Conservation (phyloP, 2,113 vertebrate species). For the Turdus rufiventris region DNA sequence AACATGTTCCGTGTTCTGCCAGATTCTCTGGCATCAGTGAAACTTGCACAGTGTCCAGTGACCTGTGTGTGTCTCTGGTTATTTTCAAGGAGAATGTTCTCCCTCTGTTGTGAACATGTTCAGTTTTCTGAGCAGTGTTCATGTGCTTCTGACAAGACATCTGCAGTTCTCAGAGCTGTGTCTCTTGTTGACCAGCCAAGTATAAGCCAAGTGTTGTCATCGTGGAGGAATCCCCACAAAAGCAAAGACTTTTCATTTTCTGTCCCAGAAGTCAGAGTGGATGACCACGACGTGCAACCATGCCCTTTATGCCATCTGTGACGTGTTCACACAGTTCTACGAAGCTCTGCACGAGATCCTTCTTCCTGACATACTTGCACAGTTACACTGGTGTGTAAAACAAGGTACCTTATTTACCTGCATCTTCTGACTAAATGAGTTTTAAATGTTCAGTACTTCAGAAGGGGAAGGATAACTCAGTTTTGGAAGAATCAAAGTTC, state of each 20-base stretch:
- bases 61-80: not conserved
- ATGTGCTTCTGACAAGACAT: not conserved
- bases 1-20: rapidly evolving
- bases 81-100: not conserved
- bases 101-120: not conserved
- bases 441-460: not conserved
- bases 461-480: not conserved
- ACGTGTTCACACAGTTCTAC: conserved; percentile 96
- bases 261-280: conserved; percentile 92
- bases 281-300: conserved; percentile 99
- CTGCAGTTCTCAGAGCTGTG: not conserved
- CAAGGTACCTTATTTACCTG: conserved; percentile 81
- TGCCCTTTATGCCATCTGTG: conserved; percentile 94
- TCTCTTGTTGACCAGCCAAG: not conserved
- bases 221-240: not conserved
- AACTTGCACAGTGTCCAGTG: not conserved
- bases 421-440: not conserved
- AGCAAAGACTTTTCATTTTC: not conserved
- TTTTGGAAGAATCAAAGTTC: not conserved
- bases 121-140: not conserved
- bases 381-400: conserved; percentile 96
- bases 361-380: conserved; percentile 89
- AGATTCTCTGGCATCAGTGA: not conserved
- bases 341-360: conserved; percentile 91
- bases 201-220: not conserved